phyloP scores from a whole-genome alignment of 2,113 vertebrate species.

The Manacus vitellinus region DNA sequence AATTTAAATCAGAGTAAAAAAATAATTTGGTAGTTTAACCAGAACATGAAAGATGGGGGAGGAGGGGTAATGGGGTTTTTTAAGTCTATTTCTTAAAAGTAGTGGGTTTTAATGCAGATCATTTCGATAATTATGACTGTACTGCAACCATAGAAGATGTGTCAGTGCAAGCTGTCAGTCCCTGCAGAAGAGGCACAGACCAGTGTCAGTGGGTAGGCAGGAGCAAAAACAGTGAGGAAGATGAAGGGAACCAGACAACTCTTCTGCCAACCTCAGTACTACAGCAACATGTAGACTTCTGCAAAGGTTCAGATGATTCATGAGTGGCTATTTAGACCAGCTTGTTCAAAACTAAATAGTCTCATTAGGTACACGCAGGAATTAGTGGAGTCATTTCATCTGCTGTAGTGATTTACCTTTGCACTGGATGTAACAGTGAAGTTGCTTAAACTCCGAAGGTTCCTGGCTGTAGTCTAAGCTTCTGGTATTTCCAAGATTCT shows the following conservation, averaged over 20 bases:
- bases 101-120: rapidly evolving
- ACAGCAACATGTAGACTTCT: background rate
- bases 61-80: background rate
- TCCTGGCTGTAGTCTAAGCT: background rate
- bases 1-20: background rate
- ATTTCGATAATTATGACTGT: background rate
- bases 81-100: background rate
- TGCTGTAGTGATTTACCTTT: background rate
- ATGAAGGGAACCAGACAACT: background rate
- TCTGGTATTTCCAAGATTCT: background rate
- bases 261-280: background rate
- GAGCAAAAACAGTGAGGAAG: background rate
- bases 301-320: background rate
- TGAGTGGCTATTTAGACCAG: background rate
- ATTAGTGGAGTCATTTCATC: background rate
- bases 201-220: background rate
- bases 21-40: background rate
- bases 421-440: background rate
- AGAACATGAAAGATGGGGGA: background rate
- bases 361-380: background rate
- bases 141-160: background rate
- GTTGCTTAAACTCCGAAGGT: background rate
- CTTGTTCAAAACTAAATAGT: background rate
- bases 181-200: background rate
- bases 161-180: background rate